A percentile compares a stretch with the other conserved stretches of the same genome.
phyloP scores from a whole-genome alignment of 2,888 invertebrate species.

The Nomada goodeniana region DNA sequence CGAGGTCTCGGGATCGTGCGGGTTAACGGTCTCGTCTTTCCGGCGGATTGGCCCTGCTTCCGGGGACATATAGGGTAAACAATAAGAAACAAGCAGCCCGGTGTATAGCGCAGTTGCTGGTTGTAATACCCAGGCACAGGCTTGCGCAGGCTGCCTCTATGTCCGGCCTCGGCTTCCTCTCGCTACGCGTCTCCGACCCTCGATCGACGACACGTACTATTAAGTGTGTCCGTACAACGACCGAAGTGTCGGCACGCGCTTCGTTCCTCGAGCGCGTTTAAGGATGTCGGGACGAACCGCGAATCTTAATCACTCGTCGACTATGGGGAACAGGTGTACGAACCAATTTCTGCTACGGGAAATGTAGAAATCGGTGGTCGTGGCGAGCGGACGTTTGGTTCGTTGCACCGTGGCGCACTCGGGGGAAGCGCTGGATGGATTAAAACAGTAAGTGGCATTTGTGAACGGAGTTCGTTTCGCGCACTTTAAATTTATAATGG shows the following conservation, averaged over 20 bases:
- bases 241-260: constrained; percentile 75
- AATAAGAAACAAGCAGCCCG: constrained; percentile 75
- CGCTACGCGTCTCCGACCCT: constrained; percentile 8
- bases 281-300: constrained; percentile 56
- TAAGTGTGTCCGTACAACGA: constrained; percentile 79
- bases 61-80: constrained; percentile 84
- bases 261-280: constrained; percentile 62
- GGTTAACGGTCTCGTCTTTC: constrained; percentile 84
- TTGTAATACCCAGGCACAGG: constrained; percentile 50
- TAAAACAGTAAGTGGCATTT: too few relatives aligned
- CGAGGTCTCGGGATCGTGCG: constrained; percentile 83
- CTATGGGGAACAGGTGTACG: constrained; percentile 6
- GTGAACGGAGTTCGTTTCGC: too few relatives aligned
- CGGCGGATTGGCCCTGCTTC: constrained; percentile 84
- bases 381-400: not conserved
- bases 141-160: constrained; percentile 51
- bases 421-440: too few relatives aligned
- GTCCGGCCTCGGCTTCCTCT: constrained; percentile 50
- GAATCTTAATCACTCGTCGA: constrained; percentile 56
- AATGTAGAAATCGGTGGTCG: not conserved
- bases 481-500: too few relatives aligned
- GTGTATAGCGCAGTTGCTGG: constrained; percentile 41
- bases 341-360: not conserved
- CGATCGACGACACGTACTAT: constrained; percentile 76
- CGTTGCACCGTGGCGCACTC: too few relatives aligned